phyloP scores from a whole-genome alignment of 2,113 vertebrate species.

The Scortum barcoo region DNA sequence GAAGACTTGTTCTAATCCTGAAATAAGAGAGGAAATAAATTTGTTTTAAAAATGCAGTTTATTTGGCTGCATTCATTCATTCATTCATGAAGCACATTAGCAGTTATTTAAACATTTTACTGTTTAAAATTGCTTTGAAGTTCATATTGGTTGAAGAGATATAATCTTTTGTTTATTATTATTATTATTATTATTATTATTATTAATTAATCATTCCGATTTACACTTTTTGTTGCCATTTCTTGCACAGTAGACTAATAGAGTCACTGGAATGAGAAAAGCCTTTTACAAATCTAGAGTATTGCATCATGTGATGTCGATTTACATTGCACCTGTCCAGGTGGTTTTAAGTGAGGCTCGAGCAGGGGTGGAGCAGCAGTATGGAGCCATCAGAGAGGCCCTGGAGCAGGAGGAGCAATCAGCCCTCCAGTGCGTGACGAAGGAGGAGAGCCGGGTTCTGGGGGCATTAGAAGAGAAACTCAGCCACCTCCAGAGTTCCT shows the following conservation, averaged over 20 bases:
- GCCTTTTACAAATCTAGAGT: neutral
- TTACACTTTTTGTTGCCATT: neutral
- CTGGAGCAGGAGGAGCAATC: slow-evolving; percentile 82
- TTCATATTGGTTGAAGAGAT: neutral
- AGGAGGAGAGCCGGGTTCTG: slow-evolving; percentile 79
- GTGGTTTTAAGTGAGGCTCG: slow-evolving; percentile 59
- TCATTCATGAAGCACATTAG: neutral
- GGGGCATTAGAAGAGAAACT: slow-evolving; percentile 79
- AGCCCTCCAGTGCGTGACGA: slow-evolving; percentile 74
- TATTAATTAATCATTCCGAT: neutral
- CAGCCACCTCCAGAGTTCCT: slow-evolving; percentile 58
- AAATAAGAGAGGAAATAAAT: too few relatives aligned
- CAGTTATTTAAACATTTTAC: neutral
- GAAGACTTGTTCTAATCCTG: too few relatives aligned
- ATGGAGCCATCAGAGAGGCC: slow-evolving; percentile 78
- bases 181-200: too few relatives aligned
- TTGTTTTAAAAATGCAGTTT: too few relatives aligned
- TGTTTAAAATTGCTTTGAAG: neutral
- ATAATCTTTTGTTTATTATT: too few relatives aligned
- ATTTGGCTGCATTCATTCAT: too few relatives aligned
- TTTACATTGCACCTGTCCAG: slow-evolving; percentile 56
- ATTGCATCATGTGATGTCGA: neutral
- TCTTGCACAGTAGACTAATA: neutral
- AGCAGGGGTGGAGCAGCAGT: slow-evolving; percentile 78
- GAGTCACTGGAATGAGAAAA: neutral